Conservation (phyloP, 2,113 vertebrate species). For the Hippocampus comes region DNA sequence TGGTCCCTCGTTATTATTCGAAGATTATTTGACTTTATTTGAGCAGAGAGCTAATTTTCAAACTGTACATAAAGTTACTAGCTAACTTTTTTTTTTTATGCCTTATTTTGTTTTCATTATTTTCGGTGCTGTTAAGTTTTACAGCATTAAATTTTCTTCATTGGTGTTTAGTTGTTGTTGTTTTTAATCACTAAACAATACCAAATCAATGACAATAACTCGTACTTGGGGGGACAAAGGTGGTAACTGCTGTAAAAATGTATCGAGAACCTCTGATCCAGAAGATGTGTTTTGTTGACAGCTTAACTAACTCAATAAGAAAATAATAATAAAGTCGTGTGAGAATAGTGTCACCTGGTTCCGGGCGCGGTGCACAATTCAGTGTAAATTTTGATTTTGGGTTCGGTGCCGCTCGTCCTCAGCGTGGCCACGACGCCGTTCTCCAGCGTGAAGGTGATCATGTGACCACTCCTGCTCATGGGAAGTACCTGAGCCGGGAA, state of each 20-base stretch:
- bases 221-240: too few relatives aligned
- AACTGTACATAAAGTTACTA: neutral
- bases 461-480: conserved; percentile 84
- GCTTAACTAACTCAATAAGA: neutral
- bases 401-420: conserved; percentile 90
- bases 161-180: too few relatives aligned
- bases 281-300: neutral
- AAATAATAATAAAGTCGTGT: neutral
- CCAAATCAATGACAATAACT: too few relatives aligned
- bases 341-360: conserved; percentile 72
- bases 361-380: conserved; percentile 84
- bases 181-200: too few relatives aligned
- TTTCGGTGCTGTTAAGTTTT: neutral
- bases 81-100: neutral
- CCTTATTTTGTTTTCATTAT: neutral
- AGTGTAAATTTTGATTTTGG: conserved; percentile 94
- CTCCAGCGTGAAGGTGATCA: conserved; percentile 91
- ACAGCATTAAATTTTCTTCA: too few relatives aligned
- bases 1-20: neutral
- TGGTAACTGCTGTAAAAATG: neutral
- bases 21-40: neutral
- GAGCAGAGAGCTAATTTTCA: neutral
- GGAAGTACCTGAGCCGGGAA: conserved; percentile 80
- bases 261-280: neutral
- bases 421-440: conserved; percentile 89